phyloP scores from a whole-genome alignment of 1,140 invertebrate species.

The Macrobrachium nipponense region DNA sequence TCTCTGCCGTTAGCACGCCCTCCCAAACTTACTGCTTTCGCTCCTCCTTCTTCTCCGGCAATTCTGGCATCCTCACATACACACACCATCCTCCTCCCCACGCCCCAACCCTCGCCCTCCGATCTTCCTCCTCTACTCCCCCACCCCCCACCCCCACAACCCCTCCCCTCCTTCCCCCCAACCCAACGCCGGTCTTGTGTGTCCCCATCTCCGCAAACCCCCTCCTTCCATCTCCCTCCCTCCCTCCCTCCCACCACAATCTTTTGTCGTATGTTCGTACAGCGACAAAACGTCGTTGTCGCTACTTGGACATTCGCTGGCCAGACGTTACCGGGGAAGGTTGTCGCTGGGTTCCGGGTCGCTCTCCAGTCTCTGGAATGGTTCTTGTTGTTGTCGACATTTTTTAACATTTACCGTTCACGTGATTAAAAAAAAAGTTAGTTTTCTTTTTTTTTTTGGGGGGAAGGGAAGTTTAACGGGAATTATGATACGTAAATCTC shows the following conservation, averaged over 20 bases:
- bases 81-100: neutral
- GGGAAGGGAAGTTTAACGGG: too few species aligned
- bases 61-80: neutral
- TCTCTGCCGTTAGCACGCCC: neutral
- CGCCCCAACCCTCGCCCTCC: neutral
- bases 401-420: too few species aligned
- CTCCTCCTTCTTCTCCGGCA: neutral
- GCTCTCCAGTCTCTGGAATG: too few species aligned
- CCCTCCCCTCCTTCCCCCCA: neutral
- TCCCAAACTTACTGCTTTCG: neutral
- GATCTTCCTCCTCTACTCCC: neutral
- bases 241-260: neutral
- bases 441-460: too few species aligned
- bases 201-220: neutral
- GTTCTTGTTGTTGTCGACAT: too few species aligned
- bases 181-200: neutral
- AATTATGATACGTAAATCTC: too few species aligned
- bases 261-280: neutral
- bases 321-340: too few species aligned
- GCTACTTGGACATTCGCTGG: too few species aligned
- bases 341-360: too few species aligned
- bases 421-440: too few species aligned
- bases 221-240: neutral
- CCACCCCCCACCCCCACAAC: neutral
- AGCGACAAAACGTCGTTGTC: too few species aligned